phyloP scores from a whole-genome alignment of 2,888 invertebrate genomes.

The Unio pictorum region DNA sequence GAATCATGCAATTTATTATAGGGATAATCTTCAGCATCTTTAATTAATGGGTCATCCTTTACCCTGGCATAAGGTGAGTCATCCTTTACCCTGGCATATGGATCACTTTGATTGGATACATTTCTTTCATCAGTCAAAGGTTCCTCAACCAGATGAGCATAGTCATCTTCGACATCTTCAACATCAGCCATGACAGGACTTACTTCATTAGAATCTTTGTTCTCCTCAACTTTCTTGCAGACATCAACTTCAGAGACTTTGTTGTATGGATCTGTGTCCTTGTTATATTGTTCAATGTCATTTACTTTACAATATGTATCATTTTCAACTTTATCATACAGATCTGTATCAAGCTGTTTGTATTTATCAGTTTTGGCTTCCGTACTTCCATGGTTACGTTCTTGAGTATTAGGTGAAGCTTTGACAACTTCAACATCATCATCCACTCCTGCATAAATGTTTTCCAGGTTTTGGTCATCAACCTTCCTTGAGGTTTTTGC shows the following conservation, averaged over 20 bases:
- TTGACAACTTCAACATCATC: constrained; percentile 25
- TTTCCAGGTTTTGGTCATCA: constrained; percentile 30
- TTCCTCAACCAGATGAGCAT: too few relatives aligned
- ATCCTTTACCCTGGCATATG: constrained; percentile 30
- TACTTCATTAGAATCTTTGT: neutral
- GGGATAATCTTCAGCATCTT: constrained; percentile 29
- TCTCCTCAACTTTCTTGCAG: constrained; percentile 16
- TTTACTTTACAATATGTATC: constrained; percentile 20
- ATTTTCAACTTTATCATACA: constrained; percentile 2
- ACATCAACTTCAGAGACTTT: constrained; percentile 24
- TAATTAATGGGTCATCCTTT: constrained; percentile 32
- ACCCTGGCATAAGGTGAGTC: constrained; percentile 39
- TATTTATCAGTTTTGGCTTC: constrained; percentile 1
- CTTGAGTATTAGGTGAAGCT: constrained; percentile 2
- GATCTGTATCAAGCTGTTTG: too few relatives aligned
- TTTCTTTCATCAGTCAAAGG: constrained; percentile 27
- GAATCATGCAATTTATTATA: constrained; percentile 27
- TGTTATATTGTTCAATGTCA: constrained; percentile 22
- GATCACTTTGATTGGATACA: constrained; percentile 38
- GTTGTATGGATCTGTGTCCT: constrained; percentile 31
- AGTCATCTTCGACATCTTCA: too few relatives aligned
- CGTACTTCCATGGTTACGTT: constrained; percentile 4
- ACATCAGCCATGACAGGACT: too few relatives aligned
- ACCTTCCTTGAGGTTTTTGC: constrained; percentile 18
- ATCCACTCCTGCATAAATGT: constrained; percentile 32